Conservation (phyloP, 1,140 invertebrate genomes). For the Microplitis demolitor region DNA sequence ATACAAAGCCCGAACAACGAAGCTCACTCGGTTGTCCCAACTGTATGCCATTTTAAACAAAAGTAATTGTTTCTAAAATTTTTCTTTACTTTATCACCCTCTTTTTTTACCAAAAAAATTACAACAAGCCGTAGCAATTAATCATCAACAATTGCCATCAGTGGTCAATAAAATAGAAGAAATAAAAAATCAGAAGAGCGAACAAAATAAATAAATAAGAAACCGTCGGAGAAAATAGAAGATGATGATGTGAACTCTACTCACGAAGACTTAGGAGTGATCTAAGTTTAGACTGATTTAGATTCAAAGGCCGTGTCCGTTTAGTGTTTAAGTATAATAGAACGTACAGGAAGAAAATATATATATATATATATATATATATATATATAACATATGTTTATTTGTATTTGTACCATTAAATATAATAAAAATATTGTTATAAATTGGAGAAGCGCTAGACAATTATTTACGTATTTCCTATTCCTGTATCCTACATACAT, state of each 20-base stretch:
- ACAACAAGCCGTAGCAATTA: not conserved
- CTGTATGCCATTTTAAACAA: constrained; percentile 68
- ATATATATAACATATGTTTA: too few species aligned
- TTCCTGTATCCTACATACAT: not conserved
- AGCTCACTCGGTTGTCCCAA: constrained; percentile 81
- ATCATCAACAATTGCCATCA: not conserved
- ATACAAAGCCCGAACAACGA: constrained; percentile 78
- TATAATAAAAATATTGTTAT: too few species aligned
- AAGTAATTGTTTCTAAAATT: constrained; percentile 2
- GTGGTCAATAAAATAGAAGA: not conserved
- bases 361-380: not conserved
- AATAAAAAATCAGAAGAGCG: not conserved
- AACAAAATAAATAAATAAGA: not conserved
- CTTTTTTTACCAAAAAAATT: not conserved
- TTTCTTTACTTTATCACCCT: not conserved
- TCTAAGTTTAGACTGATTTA: constrained; percentile 31
- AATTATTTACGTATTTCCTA: too few species aligned
- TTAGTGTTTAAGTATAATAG: not conserved
- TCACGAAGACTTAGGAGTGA: constrained; percentile 24
- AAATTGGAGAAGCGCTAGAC: too few species aligned
- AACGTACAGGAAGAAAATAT: constrained; percentile 3
- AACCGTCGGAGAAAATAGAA: constrained; percentile 10
- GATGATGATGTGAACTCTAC: constrained; percentile 28
- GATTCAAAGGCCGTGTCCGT: constrained; percentile 4
- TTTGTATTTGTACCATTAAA: too few species aligned